Evolutionary conservation across 1,140 invertebrate species (phyloP), one percentile per base, ranked within the genome.

Genomic region (Pogonomyrmex barbatus): DNA sequence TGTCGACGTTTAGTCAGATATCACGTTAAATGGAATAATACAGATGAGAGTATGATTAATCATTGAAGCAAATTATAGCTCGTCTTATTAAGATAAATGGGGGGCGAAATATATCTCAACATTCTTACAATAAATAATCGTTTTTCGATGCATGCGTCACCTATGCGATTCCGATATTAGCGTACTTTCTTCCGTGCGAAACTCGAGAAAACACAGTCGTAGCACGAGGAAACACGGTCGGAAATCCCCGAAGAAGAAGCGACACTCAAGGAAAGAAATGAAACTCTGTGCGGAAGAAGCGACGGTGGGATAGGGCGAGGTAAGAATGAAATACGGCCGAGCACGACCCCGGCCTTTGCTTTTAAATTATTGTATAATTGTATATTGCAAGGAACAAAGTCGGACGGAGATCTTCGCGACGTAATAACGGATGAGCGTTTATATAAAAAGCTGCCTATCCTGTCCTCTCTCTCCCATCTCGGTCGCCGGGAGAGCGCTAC

Each of bases 361-460:
- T 93, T 93, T 89, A 92, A 94, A 94, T 94, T 94, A 94, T 94
- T 91, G 87, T 91, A 92, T 93, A 94, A 94, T 94, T 94, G 93
- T 93, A 93, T 91, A 93, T 94, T 92, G 91, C 88, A 76, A 75
- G 81, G 83, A 91, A 73, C 92, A 93, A 93, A 93, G 91, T 93
- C 88, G 90, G 83, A 91, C 89, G 82, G 81, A 87, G 89, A 91
- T 88, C 87, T 77, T 17, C 86, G 71, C 88, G 85, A 89, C 90
- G 93, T 91, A 93, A 94, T 93, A 94, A 94, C 90, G 91, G 87
- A 88, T 87, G 89, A 92, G 82, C 90, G 88, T 91, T 93, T 91
- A 90, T 90, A 85, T 87, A 92, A 91, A 93, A 93, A 92, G 88
- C 85, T 85, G 62, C 77, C 81, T 82, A 71, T 77, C 76, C 60